Percentiles rank a stretch among this genome's conserved stretches.
Conservation (phyloP, 2,113 vertebrate species). For the Heptranchias perlo region DNA sequence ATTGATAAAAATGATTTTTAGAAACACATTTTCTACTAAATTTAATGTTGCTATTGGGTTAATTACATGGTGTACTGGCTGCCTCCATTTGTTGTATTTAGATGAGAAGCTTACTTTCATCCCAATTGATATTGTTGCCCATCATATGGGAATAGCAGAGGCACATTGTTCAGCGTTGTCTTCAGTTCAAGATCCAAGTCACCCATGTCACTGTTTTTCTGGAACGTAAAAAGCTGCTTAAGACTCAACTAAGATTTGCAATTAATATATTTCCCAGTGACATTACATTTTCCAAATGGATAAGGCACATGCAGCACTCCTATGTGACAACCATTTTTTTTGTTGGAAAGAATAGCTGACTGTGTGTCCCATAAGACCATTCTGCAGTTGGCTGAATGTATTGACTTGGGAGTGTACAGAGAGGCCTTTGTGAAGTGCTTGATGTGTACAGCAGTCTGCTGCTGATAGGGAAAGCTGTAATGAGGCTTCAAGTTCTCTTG, state of each 20-base stretch:
- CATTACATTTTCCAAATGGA: not conserved
- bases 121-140: not conserved
- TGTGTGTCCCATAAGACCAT: not conserved
- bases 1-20: not conserved
- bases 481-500: not conserved
- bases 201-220: not conserved
- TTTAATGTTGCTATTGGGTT: no score
- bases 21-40: not conserved
- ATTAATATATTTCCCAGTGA: not conserved
- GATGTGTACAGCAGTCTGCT: not conserved
- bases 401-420: not conserved
- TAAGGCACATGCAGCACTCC: not conserved
- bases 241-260: not conserved
- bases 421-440: not conserved
- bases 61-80: not conserved
- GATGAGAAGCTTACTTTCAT: not conserved
- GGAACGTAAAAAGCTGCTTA: not conserved
- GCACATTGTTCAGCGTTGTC: not conserved
- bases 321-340: not conserved
- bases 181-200: not conserved
- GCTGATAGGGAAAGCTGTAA: not conserved
- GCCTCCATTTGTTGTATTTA: not conserved
- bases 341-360: not conserved
- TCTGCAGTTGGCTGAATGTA: conserved; percentile 16
- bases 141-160: not conserved